Base-by-base conservation (phyloP, 2,888 invertebrate species). In the Timandra comae region DNA sequence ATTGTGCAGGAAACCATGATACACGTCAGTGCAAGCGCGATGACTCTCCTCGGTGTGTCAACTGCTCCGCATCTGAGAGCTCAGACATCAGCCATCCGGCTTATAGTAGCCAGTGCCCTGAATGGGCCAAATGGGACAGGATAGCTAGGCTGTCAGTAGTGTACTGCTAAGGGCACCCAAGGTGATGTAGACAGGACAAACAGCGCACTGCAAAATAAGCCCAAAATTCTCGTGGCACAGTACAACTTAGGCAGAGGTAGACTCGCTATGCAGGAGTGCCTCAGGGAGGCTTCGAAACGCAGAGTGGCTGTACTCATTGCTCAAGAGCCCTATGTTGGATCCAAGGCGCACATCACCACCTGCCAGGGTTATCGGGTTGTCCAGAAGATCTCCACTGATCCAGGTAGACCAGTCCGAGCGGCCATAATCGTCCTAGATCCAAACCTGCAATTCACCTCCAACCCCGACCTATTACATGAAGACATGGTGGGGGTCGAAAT, bases 141-240 rank as follows among this genome's bases (percentile, higher is more conserved):
- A 6, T 46, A 6, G 46, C 49, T 0, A 22, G 49, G 7, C 10
- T 34, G 0, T 29, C 23, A 0, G 35, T 44, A 6, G 28, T 44
- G 0, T 45, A 45, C 7, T 41, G 43, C 37, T 45, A 35, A 46
- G 24, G 44, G 28, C 25, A 16, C 7, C 26, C 22, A 20, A 23
- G 6, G 6, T 3, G n/a, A 2, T 3, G n/a, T n/a, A n/a, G n/a
- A n/a, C n/a, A n/a, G n/a, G n/a, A n/a, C 7, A 6, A 8, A 3
- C 12, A 3, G 3, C 7, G 5, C 7, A 3, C 7, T 3, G 6
- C 3, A 16, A 16, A 3, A 16, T 5, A 5, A 16, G 16, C 4
- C 16, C 16, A 16, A 5, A 16, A 3, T 16, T 16, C 1, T 3
- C 16, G n/a, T 16, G 16, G 4, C 19, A 24, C 24, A 11, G 19